Evolutionary conservation across 2,797 vertebrate species (phyloP), one percentile per base, ranked within the genome.

Genomic region (Rhabdomys pumilio): DNA sequence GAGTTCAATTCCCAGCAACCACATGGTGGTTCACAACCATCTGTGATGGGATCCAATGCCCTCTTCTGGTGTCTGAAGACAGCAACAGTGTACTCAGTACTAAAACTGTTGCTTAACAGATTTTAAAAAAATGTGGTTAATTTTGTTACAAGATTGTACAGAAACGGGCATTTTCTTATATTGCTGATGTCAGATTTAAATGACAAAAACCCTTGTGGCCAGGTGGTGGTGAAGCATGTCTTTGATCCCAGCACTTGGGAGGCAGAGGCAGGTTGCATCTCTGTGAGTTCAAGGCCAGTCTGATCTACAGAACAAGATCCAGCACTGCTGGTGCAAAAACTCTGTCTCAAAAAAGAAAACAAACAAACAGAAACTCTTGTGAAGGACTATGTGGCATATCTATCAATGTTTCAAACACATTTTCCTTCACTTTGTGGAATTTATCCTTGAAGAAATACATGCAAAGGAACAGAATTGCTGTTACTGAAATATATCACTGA

Each of bases 91-190:
- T 59, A 24, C 20, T 24, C 10, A 50, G 50, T 50, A 50, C 10
- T 11, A 73, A 91, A 14, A 83, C 57, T 76, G 29, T 79, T 77
- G 83, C 31, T 92, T 90, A 90, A 93, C 12, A 84, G 44, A 38
- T 10, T 81, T 81, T 34, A 93, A 90, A 96, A 38, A 79, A 89
- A 14, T 77, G 81, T 91, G n/a, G 73, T 69, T 34, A 63, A 90
- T 83, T 96, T 89, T 89, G 76, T 83, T 94, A 72, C 73, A 96
- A 92, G n/a, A 93, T 31, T 67, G 31, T 72, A 41, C 17, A 65
- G 67, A 93, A 91, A 92, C 19, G 77, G 20, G 34, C 57, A 96
- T 91, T 85, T 17, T 93, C n/a, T 86, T 82, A 83, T 55, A 86
- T n/a, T 72, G 67, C 81, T 91, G 38, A 38, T 69, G 24, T 63